These are phyloP conservation scores for Epizoanthus fatuus DNA, from an alignment of 92 coral and sea anemone species.

Conservation along the genomic window DNA sequence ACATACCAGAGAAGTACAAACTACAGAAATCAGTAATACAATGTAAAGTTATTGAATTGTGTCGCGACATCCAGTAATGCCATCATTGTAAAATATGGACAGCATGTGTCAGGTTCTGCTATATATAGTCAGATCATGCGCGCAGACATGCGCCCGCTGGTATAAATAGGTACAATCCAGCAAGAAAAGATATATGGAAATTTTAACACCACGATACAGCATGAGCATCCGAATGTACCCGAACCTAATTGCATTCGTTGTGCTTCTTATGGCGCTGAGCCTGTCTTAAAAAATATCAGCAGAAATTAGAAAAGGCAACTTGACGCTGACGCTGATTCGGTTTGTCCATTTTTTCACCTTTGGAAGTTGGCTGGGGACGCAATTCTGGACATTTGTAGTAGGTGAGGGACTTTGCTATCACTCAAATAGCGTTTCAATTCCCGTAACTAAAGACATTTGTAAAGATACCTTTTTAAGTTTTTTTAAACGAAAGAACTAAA, in stretches of 20 bases:
- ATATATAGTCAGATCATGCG: no score
- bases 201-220: neutral
- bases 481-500: neutral
- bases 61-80: no score
- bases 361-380: constrained; percentile 92
- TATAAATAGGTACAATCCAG: no score
- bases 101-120: no score
- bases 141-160: no score
- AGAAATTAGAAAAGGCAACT: constrained; percentile 70
- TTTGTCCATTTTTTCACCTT: constrained; percentile 75
- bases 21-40: no score
- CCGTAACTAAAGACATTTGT: neutral
- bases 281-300: constrained; percentile 78
- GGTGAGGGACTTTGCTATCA: constrained; percentile 50
- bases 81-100: no score
- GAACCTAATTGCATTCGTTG: constrained; percentile 57
- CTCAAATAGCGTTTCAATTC: no score
- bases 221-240: constrained; percentile 60
- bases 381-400: constrained; percentile 89
- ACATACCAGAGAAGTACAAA: no score
- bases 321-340: constrained; percentile 62
- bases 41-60: no score
- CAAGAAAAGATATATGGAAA: no score
- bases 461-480: neutral
- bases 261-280: constrained; percentile 52